These are phyloP conservation scores for Pituophis catenifer DNA, from an alignment of 2,113 vertebrate species.

Conservation along the genomic window DNA sequence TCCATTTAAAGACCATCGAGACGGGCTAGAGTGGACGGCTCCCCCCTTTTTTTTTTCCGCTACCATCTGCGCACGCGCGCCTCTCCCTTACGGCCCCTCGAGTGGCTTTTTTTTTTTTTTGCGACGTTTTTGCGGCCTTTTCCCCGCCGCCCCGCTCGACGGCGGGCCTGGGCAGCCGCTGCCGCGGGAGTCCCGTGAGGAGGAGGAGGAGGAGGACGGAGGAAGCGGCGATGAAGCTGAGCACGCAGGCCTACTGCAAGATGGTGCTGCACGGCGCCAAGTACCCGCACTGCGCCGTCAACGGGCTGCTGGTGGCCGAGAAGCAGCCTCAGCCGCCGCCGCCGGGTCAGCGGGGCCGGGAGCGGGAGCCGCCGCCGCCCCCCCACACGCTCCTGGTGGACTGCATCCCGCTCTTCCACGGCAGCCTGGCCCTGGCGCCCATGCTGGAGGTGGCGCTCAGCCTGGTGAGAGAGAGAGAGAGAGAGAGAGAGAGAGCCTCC, in stretches of 20 bases:
- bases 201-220: not conserved
- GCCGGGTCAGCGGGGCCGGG: not conserved
- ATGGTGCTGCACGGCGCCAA: conserved; percentile 93
- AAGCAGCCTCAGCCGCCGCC: conserved; percentile 49
- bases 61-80: not conserved
- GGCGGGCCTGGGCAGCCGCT: not conserved
- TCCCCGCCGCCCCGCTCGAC: no score
- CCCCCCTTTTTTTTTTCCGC: not conserved
- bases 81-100: no score
- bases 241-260: conserved; percentile 94
- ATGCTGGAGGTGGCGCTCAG: conserved; percentile 94
- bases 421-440: conserved; percentile 87
- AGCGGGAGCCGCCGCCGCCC: conserved; percentile 48
- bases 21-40: not conserved
- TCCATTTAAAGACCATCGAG: not conserved
- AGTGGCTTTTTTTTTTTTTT: not conserved
- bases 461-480: conserved; percentile 71
- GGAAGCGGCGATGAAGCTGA: conserved; percentile 76
- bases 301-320: conserved; percentile 89
- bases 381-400: conserved; percentile 85
- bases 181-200: not conserved
- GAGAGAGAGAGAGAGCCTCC: no score
- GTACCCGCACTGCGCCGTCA: conserved; percentile 89
- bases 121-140: not conserved
- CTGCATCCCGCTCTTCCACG: conserved; percentile 93